These are phyloP conservation scores for Platycnemis pennipes DNA, from an alignment of 2,888 invertebrate species.

Conservation along the genomic window DNA sequence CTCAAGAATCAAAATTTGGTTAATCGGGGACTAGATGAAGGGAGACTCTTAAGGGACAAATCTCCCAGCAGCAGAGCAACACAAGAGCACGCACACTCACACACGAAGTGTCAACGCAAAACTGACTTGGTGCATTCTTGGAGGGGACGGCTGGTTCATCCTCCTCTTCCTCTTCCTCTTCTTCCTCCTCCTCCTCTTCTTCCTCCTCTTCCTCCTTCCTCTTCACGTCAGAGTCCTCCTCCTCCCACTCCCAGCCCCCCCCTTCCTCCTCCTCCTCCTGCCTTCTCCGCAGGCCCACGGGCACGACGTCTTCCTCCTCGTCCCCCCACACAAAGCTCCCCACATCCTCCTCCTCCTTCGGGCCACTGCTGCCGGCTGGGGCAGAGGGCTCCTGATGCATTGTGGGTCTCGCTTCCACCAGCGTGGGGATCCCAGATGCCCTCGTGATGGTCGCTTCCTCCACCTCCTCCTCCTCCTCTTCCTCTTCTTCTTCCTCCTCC, in stretches of 20 bases:
- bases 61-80: not conserved
- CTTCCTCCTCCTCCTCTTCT: slow-evolving; percentile 77
- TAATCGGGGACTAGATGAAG: too few species aligned
- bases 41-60: not conserved
- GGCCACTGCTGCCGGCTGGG: not conserved
- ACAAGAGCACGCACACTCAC: not conserved
- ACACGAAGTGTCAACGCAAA: not conserved
- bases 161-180: slow-evolving; percentile 77
- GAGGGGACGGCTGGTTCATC: slow-evolving; percentile 73
- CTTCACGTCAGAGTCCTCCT: slow-evolving; percentile 52
- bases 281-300: slow-evolving; percentile 74
- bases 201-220: slow-evolving; percentile 74
- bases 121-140: slow-evolving; percentile 57
- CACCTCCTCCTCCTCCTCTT: slow-evolving; percentile 73
- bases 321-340: slow-evolving; percentile 54
- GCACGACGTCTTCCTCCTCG: slow-evolving; percentile 56
- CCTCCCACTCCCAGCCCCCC: slow-evolving; percentile 57
- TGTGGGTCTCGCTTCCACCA: slow-evolving; percentile 32
- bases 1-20: too few species aligned
- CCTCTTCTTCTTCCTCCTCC: slow-evolving; percentile 76
- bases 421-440: slow-evolving; percentile 77
- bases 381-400: not conserved
- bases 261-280: slow-evolving; percentile 73
- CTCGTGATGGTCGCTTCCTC: slow-evolving; percentile 78
- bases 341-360: slow-evolving; percentile 52